Conservation (phyloP, 2,888 invertebrate genomes). For the Sussaba pulchella region DNA sequence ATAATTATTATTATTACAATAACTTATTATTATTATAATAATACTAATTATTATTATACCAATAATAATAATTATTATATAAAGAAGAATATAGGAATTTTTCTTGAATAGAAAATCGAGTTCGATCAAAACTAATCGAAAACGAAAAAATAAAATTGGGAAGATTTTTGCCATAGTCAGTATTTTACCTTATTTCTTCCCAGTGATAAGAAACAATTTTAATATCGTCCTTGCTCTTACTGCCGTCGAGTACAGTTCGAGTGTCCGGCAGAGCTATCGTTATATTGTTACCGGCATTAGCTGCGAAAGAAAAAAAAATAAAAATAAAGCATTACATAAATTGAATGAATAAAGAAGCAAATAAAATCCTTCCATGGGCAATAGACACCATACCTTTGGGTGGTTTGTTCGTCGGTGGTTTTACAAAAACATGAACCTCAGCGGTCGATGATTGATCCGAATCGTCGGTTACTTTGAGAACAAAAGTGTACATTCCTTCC, state of each 20-base stretch:
- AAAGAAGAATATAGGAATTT: too few relatives aligned
- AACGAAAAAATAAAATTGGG: constrained; percentile 2
- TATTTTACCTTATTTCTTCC: constrained; percentile 89
- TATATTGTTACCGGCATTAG: constrained; percentile 85
- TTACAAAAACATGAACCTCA: constrained; percentile 96
- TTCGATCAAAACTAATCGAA: not conserved
- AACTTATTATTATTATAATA: too few relatives aligned
- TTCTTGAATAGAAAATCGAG: too few relatives aligned
- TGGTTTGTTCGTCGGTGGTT: constrained; percentile 94
- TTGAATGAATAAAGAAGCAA: too few relatives aligned
- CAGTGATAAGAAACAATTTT: constrained; percentile 93
- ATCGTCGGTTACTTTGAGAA: constrained; percentile 96
- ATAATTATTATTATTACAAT: too few relatives aligned
- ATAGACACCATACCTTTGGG: constrained; percentile 90
- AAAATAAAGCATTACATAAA: constrained; percentile 17
- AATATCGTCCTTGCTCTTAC: constrained; percentile 93
- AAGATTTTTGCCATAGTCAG: constrained; percentile 7
- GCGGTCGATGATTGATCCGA: constrained; percentile 95
- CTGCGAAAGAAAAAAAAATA: constrained; percentile 78
- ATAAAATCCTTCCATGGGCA: too few relatives aligned
- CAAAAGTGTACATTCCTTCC: constrained; percentile 97
- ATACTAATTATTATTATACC: too few relatives aligned
- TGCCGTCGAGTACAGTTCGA: constrained; percentile 92
- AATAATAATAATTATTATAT: too few relatives aligned
- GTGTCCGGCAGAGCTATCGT: constrained; percentile 94